Evolutionary conservation across 2,888 invertebrate genomes (phyloP).

Genomic region (Ctenicera cuprea): DNA sequence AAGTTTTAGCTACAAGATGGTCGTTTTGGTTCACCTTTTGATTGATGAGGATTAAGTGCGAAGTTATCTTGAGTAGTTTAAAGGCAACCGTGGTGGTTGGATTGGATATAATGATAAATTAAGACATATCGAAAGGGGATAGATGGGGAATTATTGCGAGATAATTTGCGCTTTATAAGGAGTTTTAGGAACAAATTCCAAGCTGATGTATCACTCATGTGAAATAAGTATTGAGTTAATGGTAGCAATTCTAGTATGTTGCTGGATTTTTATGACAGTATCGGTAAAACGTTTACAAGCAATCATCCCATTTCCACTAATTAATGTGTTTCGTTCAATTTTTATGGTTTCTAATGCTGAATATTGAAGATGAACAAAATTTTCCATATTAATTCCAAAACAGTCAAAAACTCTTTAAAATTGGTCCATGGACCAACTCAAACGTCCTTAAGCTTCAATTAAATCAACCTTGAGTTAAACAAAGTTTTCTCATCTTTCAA

Average conservation of each 20-base stretch:
- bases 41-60: neutral
- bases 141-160: neutral
- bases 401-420: too few relatives aligned
- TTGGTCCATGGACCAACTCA: too few relatives aligned
- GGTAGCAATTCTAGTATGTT: neutral
- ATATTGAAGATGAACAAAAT: too few relatives aligned
- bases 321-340: too few relatives aligned
- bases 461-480: too few relatives aligned
- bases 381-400: too few relatives aligned
- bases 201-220: neutral
- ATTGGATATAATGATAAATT: conserved; percentile 9
- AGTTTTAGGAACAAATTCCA: neutral
- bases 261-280: too few relatives aligned
- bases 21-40: neutral
- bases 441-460: too few relatives aligned
- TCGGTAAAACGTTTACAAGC: too few relatives aligned
- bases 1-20: neutral
- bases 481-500: neutral
- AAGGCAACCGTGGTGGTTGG: neutral
- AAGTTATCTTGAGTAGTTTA: conserved; percentile 3
- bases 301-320: too few relatives aligned
- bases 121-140: conserved; percentile 1
- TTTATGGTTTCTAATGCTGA: too few relatives aligned
- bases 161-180: neutral
- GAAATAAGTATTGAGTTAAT: neutral